A percentile compares a stretch with the other conserved stretches of the same genome.
phyloP scores from a whole-genome alignment of 2,113 vertebrate species.

The Ciconia boyciana region DNA sequence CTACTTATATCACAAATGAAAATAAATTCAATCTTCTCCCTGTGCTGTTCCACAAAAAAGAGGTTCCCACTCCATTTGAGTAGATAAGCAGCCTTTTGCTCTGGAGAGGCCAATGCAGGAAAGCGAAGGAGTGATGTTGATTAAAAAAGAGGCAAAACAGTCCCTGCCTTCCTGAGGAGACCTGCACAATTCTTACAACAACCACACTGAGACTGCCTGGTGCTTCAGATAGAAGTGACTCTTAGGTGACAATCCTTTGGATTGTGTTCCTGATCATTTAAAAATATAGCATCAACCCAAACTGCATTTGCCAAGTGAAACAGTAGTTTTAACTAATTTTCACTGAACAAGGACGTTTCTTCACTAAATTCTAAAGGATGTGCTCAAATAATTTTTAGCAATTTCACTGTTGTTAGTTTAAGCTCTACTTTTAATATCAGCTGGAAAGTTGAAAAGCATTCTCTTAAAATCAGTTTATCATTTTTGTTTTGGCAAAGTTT shows the following conservation, averaged over 20 bases:
- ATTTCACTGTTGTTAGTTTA: neutral
- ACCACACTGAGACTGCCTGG: neutral
- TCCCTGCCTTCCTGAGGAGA: neutral
- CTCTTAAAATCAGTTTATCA: neutral
- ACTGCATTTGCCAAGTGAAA: neutral
- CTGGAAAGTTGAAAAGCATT: neutral
- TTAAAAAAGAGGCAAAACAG: neutral
- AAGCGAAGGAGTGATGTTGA: neutral
- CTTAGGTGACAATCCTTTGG: neutral
- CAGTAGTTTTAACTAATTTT: neutral
- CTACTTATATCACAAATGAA: neutral
- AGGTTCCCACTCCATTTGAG: neutral
- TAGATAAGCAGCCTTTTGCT: conserved; percentile 1
- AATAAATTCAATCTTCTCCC: neutral
- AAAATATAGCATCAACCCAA: neutral
- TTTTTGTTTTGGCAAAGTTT: neutral
- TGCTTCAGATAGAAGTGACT: neutral
- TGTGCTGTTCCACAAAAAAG: neutral
- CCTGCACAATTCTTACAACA: neutral
- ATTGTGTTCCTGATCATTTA: neutral
- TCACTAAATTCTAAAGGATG: neutral
- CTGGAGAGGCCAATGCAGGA: neutral
- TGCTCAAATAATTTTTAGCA: neutral
- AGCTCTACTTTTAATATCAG: neutral
- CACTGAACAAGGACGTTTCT: neutral